A percentile compares a stretch with the other conserved stretches of the same genome.
Conservation (phyloP, 2,113 vertebrate species). For the Bambusicola thoracicus region DNA sequence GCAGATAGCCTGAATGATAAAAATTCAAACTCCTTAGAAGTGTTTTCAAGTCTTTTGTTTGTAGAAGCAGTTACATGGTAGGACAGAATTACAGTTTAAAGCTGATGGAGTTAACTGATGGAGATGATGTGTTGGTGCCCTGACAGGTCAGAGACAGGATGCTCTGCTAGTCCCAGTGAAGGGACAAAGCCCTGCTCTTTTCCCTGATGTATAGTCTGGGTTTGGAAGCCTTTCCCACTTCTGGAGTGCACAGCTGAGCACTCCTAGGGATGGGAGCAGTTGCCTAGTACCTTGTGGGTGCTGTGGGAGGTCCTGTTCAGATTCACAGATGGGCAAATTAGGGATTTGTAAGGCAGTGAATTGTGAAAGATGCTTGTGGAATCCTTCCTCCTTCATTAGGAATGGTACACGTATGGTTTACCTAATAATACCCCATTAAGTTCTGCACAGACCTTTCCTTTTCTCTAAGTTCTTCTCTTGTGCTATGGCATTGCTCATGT, state of each 20-base stretch:
- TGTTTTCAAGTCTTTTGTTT: background rate
- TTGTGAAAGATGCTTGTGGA: background rate
- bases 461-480: background rate
- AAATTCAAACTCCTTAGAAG: background rate
- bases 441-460: background rate
- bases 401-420: background rate
- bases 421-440: background rate
- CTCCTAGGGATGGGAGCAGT: background rate
- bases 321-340: background rate
- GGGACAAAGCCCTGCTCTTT: background rate
- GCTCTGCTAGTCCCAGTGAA: background rate
- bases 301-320: background rate
- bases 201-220: background rate
- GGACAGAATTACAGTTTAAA: background rate
- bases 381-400: accelerated
- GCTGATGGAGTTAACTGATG: background rate
- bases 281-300: background rate
- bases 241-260: background rate
- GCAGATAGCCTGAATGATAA: background rate
- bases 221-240: background rate
- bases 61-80: background rate
- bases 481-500: background rate
- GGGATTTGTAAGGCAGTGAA: background rate
- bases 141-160: background rate
- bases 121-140: background rate